These are phyloP conservation scores for Amitus sp. DNA, from an alignment of 2,888 invertebrate species.

Conservation along the genomic window DNA sequence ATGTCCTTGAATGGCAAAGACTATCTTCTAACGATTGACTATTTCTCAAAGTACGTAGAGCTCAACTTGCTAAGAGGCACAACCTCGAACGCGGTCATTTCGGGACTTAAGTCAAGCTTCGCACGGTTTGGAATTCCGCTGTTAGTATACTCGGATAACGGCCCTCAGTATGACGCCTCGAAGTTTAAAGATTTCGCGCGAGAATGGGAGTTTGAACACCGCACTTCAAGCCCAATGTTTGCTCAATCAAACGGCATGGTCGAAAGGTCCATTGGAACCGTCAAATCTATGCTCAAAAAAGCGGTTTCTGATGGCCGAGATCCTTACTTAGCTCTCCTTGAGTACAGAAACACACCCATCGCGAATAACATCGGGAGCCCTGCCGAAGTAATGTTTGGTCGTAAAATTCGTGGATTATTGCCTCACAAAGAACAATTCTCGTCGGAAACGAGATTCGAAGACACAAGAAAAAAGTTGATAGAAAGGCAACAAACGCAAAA, in stretches of 20 bases:
- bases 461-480: slow-evolving; percentile 12
- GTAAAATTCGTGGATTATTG: slow-evolving; percentile 33
- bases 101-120: slow-evolving; percentile 26
- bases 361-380: slow-evolving; percentile 32
- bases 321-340: slow-evolving; percentile 33
- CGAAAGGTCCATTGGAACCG: slow-evolving; percentile 38
- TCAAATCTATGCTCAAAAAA: slow-evolving; percentile 43
- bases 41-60: slow-evolving; percentile 39
- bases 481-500: slow-evolving; percentile 22
- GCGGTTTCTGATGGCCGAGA: slow-evolving; percentile 28
- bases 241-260: slow-evolving; percentile 39
- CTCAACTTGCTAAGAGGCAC: slow-evolving; percentile 18
- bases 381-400: slow-evolving; percentile 35
- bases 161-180: slow-evolving; percentile 26
- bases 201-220: slow-evolving; percentile 25
- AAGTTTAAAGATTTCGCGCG: slow-evolving; percentile 28
- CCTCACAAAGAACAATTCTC: slow-evolving; percentile 12
- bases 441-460: not conserved
- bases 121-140: slow-evolving; percentile 28
- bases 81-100: slow-evolving; percentile 18
- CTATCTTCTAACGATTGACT: slow-evolving; percentile 33
- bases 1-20: slow-evolving; percentile 23
- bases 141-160: slow-evolving; percentile 33
- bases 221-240: slow-evolving; percentile 32
- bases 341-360: slow-evolving; percentile 43